Evolutionary conservation across 2,797 vertebrate species (phyloP).

Genomic region (Kryptopterus vitreolus): DNA sequence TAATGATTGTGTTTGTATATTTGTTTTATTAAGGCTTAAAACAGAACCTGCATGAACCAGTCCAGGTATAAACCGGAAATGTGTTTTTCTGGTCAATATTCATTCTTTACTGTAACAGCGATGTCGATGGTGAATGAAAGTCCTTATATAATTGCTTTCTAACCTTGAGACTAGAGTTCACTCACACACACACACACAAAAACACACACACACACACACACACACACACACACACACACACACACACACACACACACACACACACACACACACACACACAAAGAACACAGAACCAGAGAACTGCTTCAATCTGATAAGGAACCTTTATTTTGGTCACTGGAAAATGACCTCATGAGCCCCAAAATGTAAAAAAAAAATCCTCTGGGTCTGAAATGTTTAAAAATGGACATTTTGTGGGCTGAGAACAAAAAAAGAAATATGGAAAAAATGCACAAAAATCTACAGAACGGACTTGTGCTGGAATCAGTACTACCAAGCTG

Average conservation of each 20-base stretch:
- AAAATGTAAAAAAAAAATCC: slow-evolving; percentile 3
- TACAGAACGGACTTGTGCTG: neutral
- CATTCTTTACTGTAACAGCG: slow-evolving; percentile 12
- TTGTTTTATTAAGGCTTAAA: too few relatives aligned
- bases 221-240: slow-evolving; percentile 28
- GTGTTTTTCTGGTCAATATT: slow-evolving; percentile 14
- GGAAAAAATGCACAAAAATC: slow-evolving; percentile 32
- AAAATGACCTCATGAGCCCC: slow-evolving; percentile 42
- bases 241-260: slow-evolving; percentile 8
- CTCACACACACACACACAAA: slow-evolving; percentile 30
- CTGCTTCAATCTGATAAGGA: slow-evolving; percentile 44
- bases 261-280: neutral
- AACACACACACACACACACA: slow-evolving; percentile 28
- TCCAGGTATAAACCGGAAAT: neutral
- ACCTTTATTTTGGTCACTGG: slow-evolving; percentile 33
- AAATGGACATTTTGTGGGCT: slow-evolving; percentile 33
- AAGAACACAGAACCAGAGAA: too few relatives aligned
- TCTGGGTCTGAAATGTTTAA: slow-evolving; percentile 36
- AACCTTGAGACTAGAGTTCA: slow-evolving; percentile 47
- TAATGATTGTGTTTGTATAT: too few relatives aligned
- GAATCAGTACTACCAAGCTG: neutral
- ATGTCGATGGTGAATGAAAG: slow-evolving; percentile 34
- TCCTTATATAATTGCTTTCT: slow-evolving; percentile 49
- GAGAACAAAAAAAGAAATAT: neutral
- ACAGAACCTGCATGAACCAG: too few relatives aligned